phyloP scores from a whole-genome alignment of 2,113 vertebrate species.

The Progne subis region DNA sequence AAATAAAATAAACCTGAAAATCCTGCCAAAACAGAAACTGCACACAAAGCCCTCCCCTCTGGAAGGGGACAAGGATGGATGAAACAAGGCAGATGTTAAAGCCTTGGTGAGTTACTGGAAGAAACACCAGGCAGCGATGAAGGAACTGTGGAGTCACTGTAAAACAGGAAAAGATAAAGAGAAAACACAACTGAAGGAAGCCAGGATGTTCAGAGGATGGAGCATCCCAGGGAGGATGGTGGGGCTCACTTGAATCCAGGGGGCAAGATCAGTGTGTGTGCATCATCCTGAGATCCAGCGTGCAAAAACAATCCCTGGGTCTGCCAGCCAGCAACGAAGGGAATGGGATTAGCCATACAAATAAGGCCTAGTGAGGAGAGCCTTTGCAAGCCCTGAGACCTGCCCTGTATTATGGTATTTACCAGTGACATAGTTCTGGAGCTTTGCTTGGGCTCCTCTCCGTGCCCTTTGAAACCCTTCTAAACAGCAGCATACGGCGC shows the following conservation, averaged over 20 bases:
- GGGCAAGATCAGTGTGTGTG: background rate
- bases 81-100: background rate
- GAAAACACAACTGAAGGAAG: background rate
- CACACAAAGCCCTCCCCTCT: background rate
- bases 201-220: background rate
- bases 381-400: background rate
- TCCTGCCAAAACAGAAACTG: slow-evolving; percentile 10
- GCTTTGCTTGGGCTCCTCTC: background rate
- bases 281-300: background rate
- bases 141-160: background rate
- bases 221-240: background rate
- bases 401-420: background rate
- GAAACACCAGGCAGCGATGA: background rate
- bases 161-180: background rate
- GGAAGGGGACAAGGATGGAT: background rate
- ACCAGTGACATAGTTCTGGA: background rate
- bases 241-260: background rate
- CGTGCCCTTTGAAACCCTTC: background rate
- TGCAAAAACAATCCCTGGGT: rapidly evolving
- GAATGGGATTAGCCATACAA: background rate
- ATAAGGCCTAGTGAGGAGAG: background rate
- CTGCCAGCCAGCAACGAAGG: rapidly evolving
- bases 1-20: background rate
- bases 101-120: background rate
- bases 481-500: background rate